phyloP scores from a whole-genome alignment of 2,888 invertebrate genomes.

The Andrena trimmerana region DNA sequence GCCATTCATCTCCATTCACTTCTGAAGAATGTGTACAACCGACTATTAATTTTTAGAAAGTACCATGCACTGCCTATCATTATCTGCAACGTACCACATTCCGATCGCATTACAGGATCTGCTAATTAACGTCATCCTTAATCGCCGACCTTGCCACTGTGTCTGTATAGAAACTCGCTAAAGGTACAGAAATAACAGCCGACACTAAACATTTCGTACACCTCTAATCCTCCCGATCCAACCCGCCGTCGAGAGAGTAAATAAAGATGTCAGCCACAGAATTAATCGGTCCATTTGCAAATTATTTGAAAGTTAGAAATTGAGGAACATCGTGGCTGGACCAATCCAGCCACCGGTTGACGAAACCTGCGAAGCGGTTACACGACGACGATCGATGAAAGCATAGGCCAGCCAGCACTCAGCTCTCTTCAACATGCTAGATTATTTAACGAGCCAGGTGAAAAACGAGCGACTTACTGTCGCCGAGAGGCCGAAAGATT shows the following conservation, averaged over 20 bases:
- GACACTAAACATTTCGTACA: background rate
- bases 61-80: background rate
- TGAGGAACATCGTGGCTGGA: background rate
- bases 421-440: conserved; percentile 18
- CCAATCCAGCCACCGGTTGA: background rate
- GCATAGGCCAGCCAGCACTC: background rate
- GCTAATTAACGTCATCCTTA: conserved; percentile 32
- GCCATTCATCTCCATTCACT: conserved; percentile 18
- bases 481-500: background rate
- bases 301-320: background rate
- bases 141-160: conserved; percentile 17
- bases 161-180: background rate
- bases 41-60: conserved; percentile 35
- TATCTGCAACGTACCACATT: conserved; percentile 9
- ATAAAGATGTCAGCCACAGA: background rate
- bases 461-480: background rate
- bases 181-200: background rate
- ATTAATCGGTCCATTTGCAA: background rate
- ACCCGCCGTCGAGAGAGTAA: background rate
- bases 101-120: conserved; percentile 23
- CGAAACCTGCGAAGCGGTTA: background rate
- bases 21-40: conserved; percentile 4
- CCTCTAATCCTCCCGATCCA: background rate
- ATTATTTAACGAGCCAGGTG: conserved; percentile 1
- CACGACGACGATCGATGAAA: background rate